Percentiles rank a stretch among this genome's conserved stretches.
These are phyloP conservation scores for Paragorgia papillata DNA, from an alignment of 92 coral and sea anemone species.

Conservation along the genomic window DNA sequence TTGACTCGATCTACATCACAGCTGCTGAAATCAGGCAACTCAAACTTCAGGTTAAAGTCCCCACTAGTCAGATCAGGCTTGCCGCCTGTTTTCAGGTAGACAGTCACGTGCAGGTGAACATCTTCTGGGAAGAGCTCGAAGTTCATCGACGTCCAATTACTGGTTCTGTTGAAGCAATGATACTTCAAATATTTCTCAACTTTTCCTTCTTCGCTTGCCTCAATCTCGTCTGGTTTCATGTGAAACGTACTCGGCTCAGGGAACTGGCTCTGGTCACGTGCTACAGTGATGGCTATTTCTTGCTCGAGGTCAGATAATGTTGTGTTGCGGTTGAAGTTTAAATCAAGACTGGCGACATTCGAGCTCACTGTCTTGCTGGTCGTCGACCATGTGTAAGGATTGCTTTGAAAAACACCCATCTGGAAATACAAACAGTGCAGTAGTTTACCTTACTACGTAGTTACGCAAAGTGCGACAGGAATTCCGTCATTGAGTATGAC, in stretches of 20 bases:
- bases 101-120: conserved; percentile 43
- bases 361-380: conserved; percentile 68
- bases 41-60: conserved; percentile 57
- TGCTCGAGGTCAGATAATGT: conserved; percentile 51
- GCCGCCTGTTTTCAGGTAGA: conserved; percentile 54
- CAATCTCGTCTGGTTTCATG: conserved; percentile 50
- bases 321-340: conserved; percentile 1
- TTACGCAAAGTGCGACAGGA: neutral
- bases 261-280: conserved; percentile 65
- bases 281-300: conserved; percentile 58
- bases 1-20: conserved; percentile 57
- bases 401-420: conserved; percentile 51
- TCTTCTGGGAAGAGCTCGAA: conserved; percentile 67
- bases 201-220: conserved; percentile 19
- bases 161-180: conserved; percentile 61
- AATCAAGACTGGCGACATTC: conserved; percentile 45
- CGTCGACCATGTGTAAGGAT: conserved; percentile 69
- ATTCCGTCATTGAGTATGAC: too few relatives aligned
- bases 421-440: conserved; percentile 12
- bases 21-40: conserved; percentile 71
- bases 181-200: conserved; percentile 53
- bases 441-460: neutral
- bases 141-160: conserved; percentile 62
- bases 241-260: conserved; percentile 38
- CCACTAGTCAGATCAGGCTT: conserved; percentile 58